phyloP scores from a whole-genome alignment of 2,113 vertebrate genomes.

The Chunga burmeisteri region DNA sequence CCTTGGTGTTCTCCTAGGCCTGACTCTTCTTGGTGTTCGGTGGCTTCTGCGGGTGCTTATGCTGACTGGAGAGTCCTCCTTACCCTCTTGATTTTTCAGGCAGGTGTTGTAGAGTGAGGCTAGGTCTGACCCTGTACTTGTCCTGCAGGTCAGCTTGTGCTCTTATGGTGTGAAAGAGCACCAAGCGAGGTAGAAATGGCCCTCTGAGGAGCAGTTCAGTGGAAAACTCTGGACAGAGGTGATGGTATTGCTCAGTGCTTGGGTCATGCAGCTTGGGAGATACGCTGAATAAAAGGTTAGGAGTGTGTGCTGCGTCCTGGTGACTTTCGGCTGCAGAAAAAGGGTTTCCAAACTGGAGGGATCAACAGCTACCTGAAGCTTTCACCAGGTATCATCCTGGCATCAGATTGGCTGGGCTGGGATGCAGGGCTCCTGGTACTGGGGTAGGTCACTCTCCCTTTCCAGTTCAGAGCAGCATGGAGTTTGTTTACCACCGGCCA shows the following conservation, averaged over 20 bases:
- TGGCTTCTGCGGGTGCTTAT: background rate
- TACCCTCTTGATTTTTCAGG: background rate
- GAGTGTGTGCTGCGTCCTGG: background rate
- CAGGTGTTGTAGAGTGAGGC: background rate
- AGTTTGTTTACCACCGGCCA: background rate
- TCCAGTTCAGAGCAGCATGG: background rate
- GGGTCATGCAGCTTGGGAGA: background rate
- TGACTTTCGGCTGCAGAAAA: background rate
- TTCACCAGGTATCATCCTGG: background rate
- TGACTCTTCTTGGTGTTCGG: background rate
- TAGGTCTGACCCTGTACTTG: background rate
- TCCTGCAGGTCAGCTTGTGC: background rate
- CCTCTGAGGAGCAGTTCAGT: background rate
- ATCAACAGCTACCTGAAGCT: background rate
- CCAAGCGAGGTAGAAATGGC: background rate
- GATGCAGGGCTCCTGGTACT: background rate
- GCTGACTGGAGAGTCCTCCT: background rate
- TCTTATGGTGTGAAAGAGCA: background rate
- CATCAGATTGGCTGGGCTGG: background rate
- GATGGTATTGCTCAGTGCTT: background rate
- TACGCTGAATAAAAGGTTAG: background rate
- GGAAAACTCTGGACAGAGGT: background rate
- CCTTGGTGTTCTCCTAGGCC: background rate
- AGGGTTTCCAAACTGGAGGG: background rate
- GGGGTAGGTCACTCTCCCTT: fast-evolving